phyloP scores from a whole-genome alignment of 2,113 vertebrate species.

The mouse (Mus musculus) region DNA sequence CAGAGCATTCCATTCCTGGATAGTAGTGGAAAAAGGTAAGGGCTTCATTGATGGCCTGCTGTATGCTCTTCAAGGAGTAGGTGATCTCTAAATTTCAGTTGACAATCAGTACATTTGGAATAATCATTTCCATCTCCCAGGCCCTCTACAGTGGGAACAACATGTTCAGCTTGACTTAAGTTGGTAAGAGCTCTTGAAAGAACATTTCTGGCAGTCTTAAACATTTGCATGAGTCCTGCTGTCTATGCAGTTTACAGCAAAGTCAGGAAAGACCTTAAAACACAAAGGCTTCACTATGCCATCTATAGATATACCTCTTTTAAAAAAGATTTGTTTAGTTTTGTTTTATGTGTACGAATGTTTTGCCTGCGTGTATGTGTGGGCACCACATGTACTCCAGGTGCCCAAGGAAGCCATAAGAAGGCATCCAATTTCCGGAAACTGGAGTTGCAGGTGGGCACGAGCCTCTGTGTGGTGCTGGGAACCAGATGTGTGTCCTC shows the following conservation, averaged over 20 bases:
- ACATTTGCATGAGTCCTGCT: neutral
- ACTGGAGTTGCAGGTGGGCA: neutral
- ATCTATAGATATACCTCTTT: neutral
- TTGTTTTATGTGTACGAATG: neutral
- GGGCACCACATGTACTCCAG: neutral
- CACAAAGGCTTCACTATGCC: neutral
- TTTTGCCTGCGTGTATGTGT: neutral
- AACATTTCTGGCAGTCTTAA: neutral
- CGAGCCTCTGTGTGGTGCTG: neutral
- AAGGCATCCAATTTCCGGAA: neutral
- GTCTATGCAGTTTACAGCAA: neutral
- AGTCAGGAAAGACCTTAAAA: neutral
- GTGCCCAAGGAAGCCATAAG: neutral
- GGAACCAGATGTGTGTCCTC: neutral
- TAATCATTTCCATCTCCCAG: neutral
- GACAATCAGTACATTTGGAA: neutral
- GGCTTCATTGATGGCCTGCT: neutral
- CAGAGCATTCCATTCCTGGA: neutral
- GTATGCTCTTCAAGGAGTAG: neutral
- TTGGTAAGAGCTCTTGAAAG: neutral
- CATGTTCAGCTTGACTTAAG: slow-evolving; percentile 13
- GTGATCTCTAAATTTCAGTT: neutral
- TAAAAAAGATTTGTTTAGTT: neutral
- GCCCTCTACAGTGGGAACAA: neutral
- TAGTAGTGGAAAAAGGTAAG: neutral